Percentiles rank a stretch among this genome's conserved stretches.
These are phyloP conservation scores for Leucophenga varia DNA, from an alignment of 1,140 invertebrate genomes.

Conservation along the genomic window DNA sequence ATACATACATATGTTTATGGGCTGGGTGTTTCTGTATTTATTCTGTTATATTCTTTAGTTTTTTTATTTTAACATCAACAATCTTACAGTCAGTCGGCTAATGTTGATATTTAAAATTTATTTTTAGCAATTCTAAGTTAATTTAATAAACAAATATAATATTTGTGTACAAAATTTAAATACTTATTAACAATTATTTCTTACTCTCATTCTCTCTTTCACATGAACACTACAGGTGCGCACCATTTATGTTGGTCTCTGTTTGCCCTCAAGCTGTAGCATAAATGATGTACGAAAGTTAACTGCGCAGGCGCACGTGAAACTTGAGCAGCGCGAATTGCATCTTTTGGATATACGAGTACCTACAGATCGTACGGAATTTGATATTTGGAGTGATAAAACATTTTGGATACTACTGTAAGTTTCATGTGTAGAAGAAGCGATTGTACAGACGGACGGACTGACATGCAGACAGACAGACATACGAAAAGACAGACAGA, in stretches of 20 bases:
- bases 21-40: too few relatives aligned
- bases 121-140: too few relatives aligned
- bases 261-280: constrained; percentile 69
- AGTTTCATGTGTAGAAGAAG: constrained; percentile 37
- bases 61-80: too few relatives aligned
- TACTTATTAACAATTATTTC: too few relatives aligned
- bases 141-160: too few relatives aligned
- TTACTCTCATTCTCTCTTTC: neutral
- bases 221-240: constrained; percentile 58
- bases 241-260: constrained; percentile 70
- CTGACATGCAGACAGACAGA: neutral
- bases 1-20: too few relatives aligned
- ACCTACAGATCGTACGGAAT: constrained; percentile 65
- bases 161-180: too few relatives aligned
- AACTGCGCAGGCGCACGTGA: constrained; percentile 60
- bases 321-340: constrained; percentile 53
- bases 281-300: constrained; percentile 64
- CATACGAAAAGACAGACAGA: too few relatives aligned
- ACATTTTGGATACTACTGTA: constrained; percentile 73
- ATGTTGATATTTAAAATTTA: too few relatives aligned
- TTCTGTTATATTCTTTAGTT: too few relatives aligned
- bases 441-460: constrained; percentile 14
- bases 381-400: constrained; percentile 66
- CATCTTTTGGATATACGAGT: constrained; percentile 64
- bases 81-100: too few relatives aligned